A percentile compares a stretch with the other conserved stretches of the same genome.
phyloP scores from a whole-genome alignment of 1,140 invertebrate genomes.

The Micrasema longulum region DNA sequence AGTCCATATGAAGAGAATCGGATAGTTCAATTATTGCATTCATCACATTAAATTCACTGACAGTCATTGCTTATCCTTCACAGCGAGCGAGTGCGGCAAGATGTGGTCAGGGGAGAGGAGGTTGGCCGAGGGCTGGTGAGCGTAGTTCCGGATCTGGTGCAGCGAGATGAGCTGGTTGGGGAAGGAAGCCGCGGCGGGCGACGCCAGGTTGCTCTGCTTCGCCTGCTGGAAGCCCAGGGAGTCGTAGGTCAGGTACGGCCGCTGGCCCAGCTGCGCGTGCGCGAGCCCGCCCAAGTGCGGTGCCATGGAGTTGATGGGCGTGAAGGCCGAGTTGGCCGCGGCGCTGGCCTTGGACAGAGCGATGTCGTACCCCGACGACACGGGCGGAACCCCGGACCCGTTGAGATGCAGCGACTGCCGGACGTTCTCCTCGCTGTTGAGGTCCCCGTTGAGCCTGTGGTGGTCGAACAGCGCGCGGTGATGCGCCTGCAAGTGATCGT shows the following conservation, averaged over 20 bases:
- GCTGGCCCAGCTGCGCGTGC: slow-evolving; percentile 78
- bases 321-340: slow-evolving; percentile 87
- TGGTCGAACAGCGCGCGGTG: slow-evolving; percentile 59
- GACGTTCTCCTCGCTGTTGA: slow-evolving; percentile 41
- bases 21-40: slow-evolving; percentile 52
- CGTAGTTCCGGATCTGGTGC: slow-evolving; percentile 96
- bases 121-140: slow-evolving; percentile 83
- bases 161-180: slow-evolving; percentile 95
- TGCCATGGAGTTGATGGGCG: slow-evolving; percentile 86
- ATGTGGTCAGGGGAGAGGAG: slow-evolving; percentile 67
- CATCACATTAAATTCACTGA: slow-evolving; percentile 49
- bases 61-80: slow-evolving; percentile 67
- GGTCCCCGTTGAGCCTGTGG: slow-evolving; percentile 56
- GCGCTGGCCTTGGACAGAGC: slow-evolving; percentile 66
- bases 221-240: slow-evolving; percentile 85
- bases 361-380: slow-evolving; percentile 57
- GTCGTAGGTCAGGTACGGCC: slow-evolving; percentile 90
- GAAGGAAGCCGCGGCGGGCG: slow-evolving; percentile 77
- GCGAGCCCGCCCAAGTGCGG: slow-evolving; percentile 79
- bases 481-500: slow-evolving; percentile 66
- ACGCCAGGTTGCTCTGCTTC: slow-evolving; percentile 68
- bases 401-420: slow-evolving; percentile 50
- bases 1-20: slow-evolving; percentile 49
- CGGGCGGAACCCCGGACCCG: slow-evolving; percentile 40
- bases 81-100: slow-evolving; percentile 64